Conservation (phyloP, 1,140 invertebrate genomes). For the Drosophila baimaii region DNA sequence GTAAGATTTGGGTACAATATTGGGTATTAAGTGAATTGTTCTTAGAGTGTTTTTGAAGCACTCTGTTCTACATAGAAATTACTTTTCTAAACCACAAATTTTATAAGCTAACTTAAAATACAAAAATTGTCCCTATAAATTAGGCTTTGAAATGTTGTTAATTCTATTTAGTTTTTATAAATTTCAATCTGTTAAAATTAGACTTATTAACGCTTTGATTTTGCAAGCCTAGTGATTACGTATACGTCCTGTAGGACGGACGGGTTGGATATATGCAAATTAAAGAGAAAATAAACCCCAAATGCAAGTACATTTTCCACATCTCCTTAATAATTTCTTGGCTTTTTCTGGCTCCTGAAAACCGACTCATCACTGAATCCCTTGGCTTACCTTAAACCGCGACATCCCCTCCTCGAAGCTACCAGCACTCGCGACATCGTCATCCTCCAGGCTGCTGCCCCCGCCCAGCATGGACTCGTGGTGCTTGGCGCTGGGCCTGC, state of each 20-base stretch:
- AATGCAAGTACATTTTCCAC: not conserved
- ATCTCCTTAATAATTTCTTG: not conserved
- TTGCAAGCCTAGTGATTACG: no score
- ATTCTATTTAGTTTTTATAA: no score
- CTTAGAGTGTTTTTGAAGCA: no score
- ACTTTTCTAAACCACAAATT: not conserved
- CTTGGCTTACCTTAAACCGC: conserved; percentile 69
- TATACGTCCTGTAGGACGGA: no score
- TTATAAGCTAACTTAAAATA: not conserved
- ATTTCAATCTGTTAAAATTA: no score
- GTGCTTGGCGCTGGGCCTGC: conserved; percentile 63
- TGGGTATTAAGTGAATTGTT: not conserved
- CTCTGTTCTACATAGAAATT: no score
- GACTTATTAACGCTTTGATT: no score
- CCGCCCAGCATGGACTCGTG: conserved; percentile 74
- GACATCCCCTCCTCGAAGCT: conserved; percentile 65
- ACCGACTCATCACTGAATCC: conserved; percentile 2
- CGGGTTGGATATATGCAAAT: not conserved
- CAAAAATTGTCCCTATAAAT: not conserved
- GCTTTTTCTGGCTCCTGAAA: not conserved
- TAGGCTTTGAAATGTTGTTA: no score
- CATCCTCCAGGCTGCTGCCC: conserved; percentile 67
- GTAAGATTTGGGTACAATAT: not conserved
- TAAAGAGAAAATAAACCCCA: not conserved
- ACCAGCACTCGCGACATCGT: conserved; percentile 67